Conservation (phyloP, 2,797 vertebrate species). For the Borostomias antarcticus region DNA sequence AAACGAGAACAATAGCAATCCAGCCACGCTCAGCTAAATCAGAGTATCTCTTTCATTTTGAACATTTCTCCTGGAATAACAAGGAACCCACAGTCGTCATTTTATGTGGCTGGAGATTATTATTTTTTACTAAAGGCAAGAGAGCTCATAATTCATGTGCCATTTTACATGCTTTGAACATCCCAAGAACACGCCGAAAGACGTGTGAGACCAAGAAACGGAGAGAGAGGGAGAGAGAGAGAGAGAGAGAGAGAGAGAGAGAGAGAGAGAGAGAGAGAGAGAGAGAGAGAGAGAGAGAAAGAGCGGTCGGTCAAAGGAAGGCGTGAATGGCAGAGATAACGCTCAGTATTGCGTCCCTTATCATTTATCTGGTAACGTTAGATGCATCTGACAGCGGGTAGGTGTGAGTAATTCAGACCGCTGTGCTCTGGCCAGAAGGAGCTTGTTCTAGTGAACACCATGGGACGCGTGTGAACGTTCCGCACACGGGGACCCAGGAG, state of each 20-base stretch:
- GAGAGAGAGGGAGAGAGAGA: constrained; percentile 14
- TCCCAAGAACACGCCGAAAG: constrained; percentile 54
- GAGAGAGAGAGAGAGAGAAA: too few relatives aligned
- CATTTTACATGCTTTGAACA: constrained; percentile 36
- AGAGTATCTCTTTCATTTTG: constrained; percentile 39
- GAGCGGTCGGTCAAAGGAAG: constrained; percentile 24
- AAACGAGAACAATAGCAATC: constrained; percentile 65
- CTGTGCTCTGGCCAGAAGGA: constrained; percentile 3
- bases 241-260: constrained; percentile 15
- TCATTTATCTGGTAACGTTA: too few relatives aligned
- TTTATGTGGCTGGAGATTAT: too few relatives aligned
- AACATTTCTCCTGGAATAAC: constrained; percentile 10
- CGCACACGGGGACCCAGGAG: constrained; percentile 31
- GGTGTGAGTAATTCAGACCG: constrained; percentile 21
- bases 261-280: constrained; percentile 10
- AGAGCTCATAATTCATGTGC: constrained; percentile 20
- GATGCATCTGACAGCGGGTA: constrained; percentile 39
- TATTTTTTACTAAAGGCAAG: neutral
- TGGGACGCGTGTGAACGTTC: constrained; percentile 62
- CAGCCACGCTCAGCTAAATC: constrained; percentile 46
- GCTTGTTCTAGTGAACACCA: constrained; percentile 38
- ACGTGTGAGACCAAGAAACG: constrained; percentile 20
- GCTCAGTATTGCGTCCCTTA: constrained; percentile 50
- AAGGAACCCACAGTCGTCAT: constrained; percentile 15
- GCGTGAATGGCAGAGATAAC: constrained; percentile 55